A percentile compares a stretch with the other conserved stretches of the same genome.
Evolutionary conservation across 2,797 vertebrate genomes (phyloP).

Genomic region (Sebastes iracundus): DNA sequence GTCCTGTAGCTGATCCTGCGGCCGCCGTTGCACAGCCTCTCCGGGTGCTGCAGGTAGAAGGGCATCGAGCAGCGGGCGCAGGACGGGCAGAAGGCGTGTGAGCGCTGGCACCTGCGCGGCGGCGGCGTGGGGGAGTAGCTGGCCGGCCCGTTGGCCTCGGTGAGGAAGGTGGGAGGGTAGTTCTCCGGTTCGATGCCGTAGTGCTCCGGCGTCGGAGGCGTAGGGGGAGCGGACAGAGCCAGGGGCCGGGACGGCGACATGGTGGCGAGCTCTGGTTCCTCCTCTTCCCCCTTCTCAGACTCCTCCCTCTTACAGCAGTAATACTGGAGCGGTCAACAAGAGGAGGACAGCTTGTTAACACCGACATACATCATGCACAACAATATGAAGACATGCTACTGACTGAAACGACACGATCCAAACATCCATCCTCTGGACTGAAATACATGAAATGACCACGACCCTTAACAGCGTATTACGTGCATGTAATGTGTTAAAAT

Average conservation of each 20-base stretch:
- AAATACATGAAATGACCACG: no score
- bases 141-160: slow-evolving; percentile 86
- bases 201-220: slow-evolving; percentile 67
- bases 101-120: slow-evolving; percentile 75
- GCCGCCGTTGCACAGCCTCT: slow-evolving; percentile 87
- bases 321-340: slow-evolving; percentile 81
- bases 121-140: slow-evolving; percentile 83
- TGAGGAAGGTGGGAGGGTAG: slow-evolving; percentile 87
- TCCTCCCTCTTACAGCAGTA: slow-evolving; percentile 97
- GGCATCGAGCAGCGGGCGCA: slow-evolving; percentile 88
- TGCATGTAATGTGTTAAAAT: no score
- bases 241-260: slow-evolving; percentile 69
- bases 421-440: background rate
- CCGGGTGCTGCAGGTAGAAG: slow-evolving; percentile 89
- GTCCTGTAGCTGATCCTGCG: slow-evolving; percentile 87
- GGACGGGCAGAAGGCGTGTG: slow-evolving; percentile 86
- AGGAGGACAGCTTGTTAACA: background rate
- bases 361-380: background rate
- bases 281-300: slow-evolving; percentile 91
- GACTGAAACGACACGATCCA: background rate
- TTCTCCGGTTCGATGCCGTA: slow-evolving; percentile 46
- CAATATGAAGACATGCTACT: background rate
- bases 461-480: no score
- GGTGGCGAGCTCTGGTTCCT: slow-evolving; percentile 81
- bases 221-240: slow-evolving; percentile 66